Conservation (phyloP, 2,888 invertebrate species). For the Bombyx huttoni region DNA sequence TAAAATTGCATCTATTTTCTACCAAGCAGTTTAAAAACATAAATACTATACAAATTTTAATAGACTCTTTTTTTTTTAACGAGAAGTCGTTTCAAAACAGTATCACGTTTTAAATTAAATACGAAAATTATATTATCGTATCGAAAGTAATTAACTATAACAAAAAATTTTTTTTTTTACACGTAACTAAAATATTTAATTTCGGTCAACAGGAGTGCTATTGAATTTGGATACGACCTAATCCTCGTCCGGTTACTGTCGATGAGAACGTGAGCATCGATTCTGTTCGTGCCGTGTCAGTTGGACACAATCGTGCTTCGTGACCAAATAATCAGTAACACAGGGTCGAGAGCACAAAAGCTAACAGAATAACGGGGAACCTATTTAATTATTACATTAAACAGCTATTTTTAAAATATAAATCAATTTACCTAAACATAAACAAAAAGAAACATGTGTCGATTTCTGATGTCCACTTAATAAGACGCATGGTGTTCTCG, state of each 20-base stretch:
- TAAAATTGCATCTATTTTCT: too few relatives aligned
- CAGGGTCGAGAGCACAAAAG: neutral
- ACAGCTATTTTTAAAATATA: neutral
- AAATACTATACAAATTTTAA: too few relatives aligned
- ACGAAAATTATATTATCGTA: too few relatives aligned
- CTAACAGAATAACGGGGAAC: slow-evolving; percentile 7
- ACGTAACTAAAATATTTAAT: neutral
- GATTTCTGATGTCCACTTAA: too few relatives aligned
- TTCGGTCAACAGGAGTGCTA: neutral
- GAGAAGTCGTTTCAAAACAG: too few relatives aligned
- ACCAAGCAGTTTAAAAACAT: too few relatives aligned
- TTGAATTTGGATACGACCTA: neutral
- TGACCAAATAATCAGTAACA: slow-evolving; percentile 35
- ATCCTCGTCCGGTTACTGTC: neutral
- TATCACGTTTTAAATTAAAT: too few relatives aligned
- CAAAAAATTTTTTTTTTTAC: neutral
- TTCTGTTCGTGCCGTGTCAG: slow-evolving; percentile 27
- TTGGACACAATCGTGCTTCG: slow-evolving; percentile 25
- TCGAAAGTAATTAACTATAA: too few relatives aligned
- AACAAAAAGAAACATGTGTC: too few relatives aligned
- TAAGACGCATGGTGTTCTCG: too few relatives aligned
- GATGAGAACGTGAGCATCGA: slow-evolving; percentile 28
- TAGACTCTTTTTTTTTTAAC: too few relatives aligned
- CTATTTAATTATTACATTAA: neutral
- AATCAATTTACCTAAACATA: too few relatives aligned